Conservation (phyloP, 2,113 vertebrate species). For the Promerops cafer region DNA sequence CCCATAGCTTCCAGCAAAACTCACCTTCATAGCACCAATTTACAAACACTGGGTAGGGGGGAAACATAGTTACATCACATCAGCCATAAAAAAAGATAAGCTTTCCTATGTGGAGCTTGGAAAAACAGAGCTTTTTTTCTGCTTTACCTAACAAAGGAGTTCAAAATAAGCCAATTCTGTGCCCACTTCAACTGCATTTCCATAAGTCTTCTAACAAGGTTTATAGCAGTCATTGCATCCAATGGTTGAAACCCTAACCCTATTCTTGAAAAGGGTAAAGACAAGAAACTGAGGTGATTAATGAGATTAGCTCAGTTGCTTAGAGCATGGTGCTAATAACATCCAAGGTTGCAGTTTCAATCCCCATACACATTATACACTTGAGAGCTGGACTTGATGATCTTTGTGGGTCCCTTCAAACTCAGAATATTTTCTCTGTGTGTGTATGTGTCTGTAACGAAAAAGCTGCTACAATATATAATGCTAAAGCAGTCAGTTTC, state of each 20-base stretch:
- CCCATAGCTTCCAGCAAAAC: neutral
- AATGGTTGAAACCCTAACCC: neutral
- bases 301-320: neutral
- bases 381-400: neutral
- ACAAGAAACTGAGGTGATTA: neutral
- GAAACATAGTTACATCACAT: neutral
- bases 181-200: neutral
- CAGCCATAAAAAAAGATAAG: rapidly evolving
- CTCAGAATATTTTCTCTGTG: neutral
- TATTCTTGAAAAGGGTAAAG: neutral
- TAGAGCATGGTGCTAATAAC: neutral
- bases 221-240: neutral
- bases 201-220: neutral
- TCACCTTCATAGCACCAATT: neutral
- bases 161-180: neutral
- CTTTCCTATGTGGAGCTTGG: neutral
- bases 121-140: neutral
- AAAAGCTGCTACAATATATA: neutral
- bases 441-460: neutral
- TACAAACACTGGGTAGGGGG: rapidly evolving
- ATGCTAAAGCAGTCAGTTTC: neutral
- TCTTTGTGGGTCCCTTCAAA: neutral
- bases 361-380: neutral
- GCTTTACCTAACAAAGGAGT: neutral
- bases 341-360: neutral